phyloP scores from a whole-genome alignment of 2,113 vertebrate species.

The Catharus fuscescens region DNA sequence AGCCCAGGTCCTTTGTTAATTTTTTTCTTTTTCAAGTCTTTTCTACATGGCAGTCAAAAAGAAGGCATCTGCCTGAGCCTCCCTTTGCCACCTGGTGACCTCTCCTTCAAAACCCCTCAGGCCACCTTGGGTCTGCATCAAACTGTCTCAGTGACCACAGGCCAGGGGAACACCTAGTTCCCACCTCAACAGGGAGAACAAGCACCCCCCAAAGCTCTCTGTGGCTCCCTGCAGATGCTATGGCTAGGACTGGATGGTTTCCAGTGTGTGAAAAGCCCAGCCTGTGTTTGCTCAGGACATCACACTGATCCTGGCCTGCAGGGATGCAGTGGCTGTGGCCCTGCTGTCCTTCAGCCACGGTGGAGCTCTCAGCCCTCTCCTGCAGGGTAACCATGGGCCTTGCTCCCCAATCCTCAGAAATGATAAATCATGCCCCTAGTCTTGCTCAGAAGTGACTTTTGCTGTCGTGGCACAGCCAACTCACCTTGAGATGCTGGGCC shows the following conservation, averaged over 20 bases:
- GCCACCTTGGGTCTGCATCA: fast-evolving
- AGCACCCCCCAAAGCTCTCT: neutral
- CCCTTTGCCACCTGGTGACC: neutral
- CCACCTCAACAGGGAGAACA: neutral
- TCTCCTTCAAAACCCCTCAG: neutral
- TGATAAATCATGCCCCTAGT: neutral
- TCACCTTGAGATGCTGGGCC: slow-evolving; percentile 85
- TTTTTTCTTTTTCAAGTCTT: slow-evolving; percentile 88
- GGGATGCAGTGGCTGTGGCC: neutral
- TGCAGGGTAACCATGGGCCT: neutral
- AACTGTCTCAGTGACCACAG: neutral
- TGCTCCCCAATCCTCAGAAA: neutral
- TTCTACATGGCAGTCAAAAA: slow-evolving; percentile 74
- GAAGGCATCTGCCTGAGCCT: neutral
- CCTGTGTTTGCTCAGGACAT: neutral
- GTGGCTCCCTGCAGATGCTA: neutral
- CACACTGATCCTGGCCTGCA: neutral
- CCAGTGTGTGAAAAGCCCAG: fast-evolving
- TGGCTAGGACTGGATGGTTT: neutral
- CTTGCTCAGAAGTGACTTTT: fast-evolving
- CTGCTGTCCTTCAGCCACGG: neutral
- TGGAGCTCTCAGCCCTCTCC: neutral
- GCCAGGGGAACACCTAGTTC: neutral
- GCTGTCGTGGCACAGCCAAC: neutral
- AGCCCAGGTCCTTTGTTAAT: slow-evolving; percentile 87